These are phyloP conservation scores for human DNA, from an alignment of 2,113 vertebrate genomes.

Conservation along the genomic window DNA sequence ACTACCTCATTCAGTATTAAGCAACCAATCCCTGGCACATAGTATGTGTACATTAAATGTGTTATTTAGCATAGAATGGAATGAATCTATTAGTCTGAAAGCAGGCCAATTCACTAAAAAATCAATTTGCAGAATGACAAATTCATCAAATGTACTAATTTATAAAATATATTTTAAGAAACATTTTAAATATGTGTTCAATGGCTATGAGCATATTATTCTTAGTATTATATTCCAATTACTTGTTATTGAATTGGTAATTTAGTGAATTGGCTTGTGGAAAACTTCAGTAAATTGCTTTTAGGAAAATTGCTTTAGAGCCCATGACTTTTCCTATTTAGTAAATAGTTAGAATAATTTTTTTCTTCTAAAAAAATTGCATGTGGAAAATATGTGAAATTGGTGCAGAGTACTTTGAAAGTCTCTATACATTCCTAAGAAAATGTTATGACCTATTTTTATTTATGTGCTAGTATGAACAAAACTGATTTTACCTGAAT, in stretches of 20 bases:
- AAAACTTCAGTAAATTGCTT: constrained; percentile 1
- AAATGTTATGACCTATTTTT: not conserved
- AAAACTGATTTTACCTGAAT: not conserved
- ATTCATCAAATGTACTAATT: not conserved
- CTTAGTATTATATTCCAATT: not conserved
- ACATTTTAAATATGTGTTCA: not conserved
- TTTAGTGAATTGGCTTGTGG: not conserved
- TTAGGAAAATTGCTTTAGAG: not conserved
- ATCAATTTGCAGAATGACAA: not conserved
- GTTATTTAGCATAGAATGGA: not conserved
- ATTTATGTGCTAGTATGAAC: not conserved
- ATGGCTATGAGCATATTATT: not conserved
- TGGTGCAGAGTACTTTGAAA: not conserved
- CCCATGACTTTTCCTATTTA: not conserved
- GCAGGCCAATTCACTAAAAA: not conserved
- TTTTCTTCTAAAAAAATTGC: not conserved
- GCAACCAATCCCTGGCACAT: not conserved
- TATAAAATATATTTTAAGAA: not conserved
- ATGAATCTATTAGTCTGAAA: not conserved
- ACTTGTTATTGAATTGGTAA: not conserved
- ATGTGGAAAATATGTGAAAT: constrained; percentile 16
- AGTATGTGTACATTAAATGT: not conserved
- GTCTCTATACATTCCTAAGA: not conserved
- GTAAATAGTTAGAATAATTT: not conserved
- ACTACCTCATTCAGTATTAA: not conserved